Conservation (phyloP, 2,888 invertebrate genomes). For the Morinoia aosen region DNA sequence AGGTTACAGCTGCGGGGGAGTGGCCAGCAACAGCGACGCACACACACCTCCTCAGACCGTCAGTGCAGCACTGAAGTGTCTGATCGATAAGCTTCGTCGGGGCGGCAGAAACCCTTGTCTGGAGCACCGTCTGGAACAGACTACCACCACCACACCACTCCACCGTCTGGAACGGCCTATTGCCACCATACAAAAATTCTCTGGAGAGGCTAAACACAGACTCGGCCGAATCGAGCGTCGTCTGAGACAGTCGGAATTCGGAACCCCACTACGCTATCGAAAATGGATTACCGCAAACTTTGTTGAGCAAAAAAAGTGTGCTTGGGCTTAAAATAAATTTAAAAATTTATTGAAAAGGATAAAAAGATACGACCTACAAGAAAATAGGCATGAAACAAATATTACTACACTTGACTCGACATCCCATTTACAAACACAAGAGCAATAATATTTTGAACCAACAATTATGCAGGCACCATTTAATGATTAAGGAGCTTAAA, state of each 20-base stretch:
- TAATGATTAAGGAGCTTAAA: no score
- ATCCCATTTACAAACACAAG: no score
- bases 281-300: background rate
- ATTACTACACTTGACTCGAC: no score
- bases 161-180: constrained; percentile 33
- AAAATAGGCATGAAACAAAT: no score
- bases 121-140: constrained; percentile 34
- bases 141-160: constrained; percentile 13
- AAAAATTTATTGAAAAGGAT: no score
- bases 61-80: constrained; percentile 23
- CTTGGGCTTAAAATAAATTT: no score
- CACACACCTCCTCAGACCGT: background rate
- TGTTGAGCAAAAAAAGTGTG: background rate
- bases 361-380: no score
- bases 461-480: no score
- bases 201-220: constrained; percentile 5
- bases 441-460: no score
- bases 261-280: background rate
- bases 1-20: constrained; percentile 43
- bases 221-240: background rate
- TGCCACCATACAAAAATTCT: constrained; percentile 7
- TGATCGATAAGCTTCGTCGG: constrained; percentile 28
- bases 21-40: constrained; percentile 31
- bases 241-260: background rate
- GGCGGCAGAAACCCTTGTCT: constrained; percentile 28